phyloP scores from a whole-genome alignment of 2,797 vertebrate genomes.

The Tarsius wallacei region DNA sequence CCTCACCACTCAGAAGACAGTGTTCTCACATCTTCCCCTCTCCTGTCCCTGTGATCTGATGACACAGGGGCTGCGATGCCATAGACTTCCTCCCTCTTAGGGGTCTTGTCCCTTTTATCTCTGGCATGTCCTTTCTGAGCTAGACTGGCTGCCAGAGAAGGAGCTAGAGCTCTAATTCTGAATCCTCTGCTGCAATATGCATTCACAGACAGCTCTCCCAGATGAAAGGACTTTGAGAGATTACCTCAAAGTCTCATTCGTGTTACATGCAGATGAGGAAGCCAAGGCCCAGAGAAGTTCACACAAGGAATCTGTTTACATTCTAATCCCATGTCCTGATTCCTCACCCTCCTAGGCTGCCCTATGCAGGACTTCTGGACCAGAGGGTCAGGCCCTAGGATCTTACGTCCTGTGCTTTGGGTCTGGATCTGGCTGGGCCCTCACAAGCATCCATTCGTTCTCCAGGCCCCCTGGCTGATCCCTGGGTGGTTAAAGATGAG shows the following conservation, averaged over 20 bases:
- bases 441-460: not conserved
- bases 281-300: not conserved
- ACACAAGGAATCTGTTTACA: not conserved
- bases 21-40: not conserved
- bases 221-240: not conserved
- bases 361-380: not conserved
- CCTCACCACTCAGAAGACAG: not conserved
- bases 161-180: not conserved
- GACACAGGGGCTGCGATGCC: not conserved
- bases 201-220: not conserved
- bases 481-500: conserved; percentile 27
- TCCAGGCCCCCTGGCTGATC: not conserved
- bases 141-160: conserved; percentile 14
- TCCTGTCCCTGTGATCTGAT: not conserved
- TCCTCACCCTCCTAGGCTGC: not conserved
- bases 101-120: not conserved
- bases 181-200: not conserved
- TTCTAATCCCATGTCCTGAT: not conserved
- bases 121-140: not conserved
- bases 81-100: not conserved
- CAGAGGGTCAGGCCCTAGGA: not conserved
- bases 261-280: not conserved
- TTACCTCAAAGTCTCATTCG: not conserved
- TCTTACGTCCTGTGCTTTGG: not conserved
- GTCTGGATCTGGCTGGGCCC: not conserved